Percentiles rank a stretch among this genome's conserved stretches.
Evolutionary conservation across 2,113 vertebrate species (phyloP).

Genomic region (Capreolus pygargus): DNA sequence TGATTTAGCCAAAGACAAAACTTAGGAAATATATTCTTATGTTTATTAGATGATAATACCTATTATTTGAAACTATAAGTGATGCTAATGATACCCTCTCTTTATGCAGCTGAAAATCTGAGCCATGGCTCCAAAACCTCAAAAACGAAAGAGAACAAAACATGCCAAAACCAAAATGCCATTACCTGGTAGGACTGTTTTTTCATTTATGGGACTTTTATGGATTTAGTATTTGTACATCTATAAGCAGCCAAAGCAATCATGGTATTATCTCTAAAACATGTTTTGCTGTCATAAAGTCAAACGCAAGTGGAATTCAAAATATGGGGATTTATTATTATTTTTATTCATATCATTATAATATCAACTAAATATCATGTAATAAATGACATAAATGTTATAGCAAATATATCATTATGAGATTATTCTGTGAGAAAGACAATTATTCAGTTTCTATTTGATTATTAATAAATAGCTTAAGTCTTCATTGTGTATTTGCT

Average conservation of each 20-base stretch:
- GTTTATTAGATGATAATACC: background rate
- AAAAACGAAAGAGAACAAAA: conserved; percentile 62
- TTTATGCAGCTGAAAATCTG: conserved; percentile 58
- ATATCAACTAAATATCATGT: background rate
- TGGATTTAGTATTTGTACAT: background rate
- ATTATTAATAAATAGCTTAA: background rate
- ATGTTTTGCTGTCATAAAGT: background rate
- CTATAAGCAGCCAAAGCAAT: background rate
- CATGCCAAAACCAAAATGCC: conserved; percentile 64
- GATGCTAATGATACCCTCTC: background rate
- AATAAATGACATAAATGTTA: conserved; percentile 1
- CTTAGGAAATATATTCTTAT: background rate
- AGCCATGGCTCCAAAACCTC: conserved; percentile 71
- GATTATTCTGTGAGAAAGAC: background rate
- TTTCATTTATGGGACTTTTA: background rate
- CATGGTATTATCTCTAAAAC: background rate
- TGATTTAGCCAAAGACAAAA: background rate
- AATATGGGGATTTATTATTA: background rate
- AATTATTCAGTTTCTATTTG: background rate
- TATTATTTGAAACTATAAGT: background rate
- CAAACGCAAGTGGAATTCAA: background rate
- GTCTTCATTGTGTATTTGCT: background rate
- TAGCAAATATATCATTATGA: background rate
- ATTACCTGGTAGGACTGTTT: conserved; percentile 59
- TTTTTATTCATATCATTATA: background rate